Percentiles rank a stretch among this genome's conserved stretches.
These are phyloP conservation scores for Podilymbus podiceps DNA, from an alignment of 2,113 vertebrate genomes.

Conservation along the genomic window DNA sequence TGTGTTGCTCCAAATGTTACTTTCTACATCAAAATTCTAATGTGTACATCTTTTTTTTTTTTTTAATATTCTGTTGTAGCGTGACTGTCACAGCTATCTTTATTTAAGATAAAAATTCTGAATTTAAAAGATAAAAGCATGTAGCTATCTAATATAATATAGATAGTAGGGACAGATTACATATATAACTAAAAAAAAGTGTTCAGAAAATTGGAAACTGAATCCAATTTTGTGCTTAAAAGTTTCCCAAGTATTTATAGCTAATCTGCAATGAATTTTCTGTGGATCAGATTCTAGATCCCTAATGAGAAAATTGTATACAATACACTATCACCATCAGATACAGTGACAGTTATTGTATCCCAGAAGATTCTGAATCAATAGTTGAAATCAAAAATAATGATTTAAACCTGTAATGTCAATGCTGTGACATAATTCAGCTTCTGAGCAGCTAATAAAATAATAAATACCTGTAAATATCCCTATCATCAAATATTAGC, in stretches of 20 bases:
- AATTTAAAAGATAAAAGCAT: neutral
- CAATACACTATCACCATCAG: neutral
- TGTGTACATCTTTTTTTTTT: neutral
- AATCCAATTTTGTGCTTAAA: neutral
- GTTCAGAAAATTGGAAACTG: neutral
- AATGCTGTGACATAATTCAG: neutral
- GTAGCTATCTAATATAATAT: neutral
- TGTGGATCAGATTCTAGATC: neutral
- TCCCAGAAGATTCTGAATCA: neutral
- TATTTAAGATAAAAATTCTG: neutral
- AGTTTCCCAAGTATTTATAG: neutral
- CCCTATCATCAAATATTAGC: neutral
- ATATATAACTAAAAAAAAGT: neutral
- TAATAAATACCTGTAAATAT: neutral
- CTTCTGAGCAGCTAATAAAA: neutral
- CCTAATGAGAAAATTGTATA: neutral
- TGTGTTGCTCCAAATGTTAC: neutral
- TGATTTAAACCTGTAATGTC: neutral
- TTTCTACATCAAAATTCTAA: neutral
- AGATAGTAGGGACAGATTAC: neutral
- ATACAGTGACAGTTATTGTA: neutral
- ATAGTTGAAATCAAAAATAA: neutral
- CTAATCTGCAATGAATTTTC: neutral
- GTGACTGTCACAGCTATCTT: neutral
- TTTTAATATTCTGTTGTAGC: neutral